Evolutionary conservation across 1,140 invertebrate genomes (phyloP).

Genomic region (Charaxes varanes): DNA sequence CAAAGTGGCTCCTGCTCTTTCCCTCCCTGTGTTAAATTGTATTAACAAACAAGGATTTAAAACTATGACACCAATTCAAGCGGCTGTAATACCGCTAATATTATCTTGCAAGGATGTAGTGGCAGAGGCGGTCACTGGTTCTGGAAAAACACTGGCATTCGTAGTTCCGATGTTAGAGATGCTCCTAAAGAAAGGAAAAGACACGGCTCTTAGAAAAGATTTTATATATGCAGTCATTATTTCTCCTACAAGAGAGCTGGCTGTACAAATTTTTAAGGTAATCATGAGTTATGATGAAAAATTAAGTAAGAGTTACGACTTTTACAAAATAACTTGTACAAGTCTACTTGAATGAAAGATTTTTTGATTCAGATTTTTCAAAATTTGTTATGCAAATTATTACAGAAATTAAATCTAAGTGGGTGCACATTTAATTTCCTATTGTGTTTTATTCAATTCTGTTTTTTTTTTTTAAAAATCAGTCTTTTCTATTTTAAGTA

Average conservation of each 20-base stretch:
- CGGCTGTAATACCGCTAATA: constrained; percentile 93
- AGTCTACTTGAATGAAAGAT: too few species aligned
- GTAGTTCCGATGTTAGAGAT: constrained; percentile 93
- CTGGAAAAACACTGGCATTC: constrained; percentile 97
- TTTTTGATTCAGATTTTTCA: too few species aligned
- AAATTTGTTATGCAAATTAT: too few species aligned
- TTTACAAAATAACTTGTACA: too few species aligned
- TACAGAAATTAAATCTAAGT: too few species aligned
- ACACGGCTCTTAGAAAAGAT: constrained; percentile 80
- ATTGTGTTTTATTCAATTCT: too few species aligned
- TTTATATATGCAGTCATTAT: constrained; percentile 93
- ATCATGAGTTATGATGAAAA: too few species aligned
- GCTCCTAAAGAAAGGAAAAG: constrained; percentile 78
- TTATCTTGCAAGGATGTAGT: constrained; percentile 95
- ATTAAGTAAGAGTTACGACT: too few species aligned
- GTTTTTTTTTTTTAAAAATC: too few species aligned
- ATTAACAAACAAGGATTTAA: constrained; percentile 55
- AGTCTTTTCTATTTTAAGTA: too few species aligned
- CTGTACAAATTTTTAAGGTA: constrained; percentile 90
- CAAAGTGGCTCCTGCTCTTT: constrained; percentile 43
- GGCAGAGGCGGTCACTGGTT: constrained; percentile 96
- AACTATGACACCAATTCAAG: constrained; percentile 75
- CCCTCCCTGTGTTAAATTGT: constrained; percentile 44
- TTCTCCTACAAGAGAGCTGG: constrained; percentile 95
- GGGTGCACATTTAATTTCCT: too few species aligned